Evolutionary conservation across 2,797 vertebrate species (phyloP).

Genomic region (Bradypus variegatus): DNA sequence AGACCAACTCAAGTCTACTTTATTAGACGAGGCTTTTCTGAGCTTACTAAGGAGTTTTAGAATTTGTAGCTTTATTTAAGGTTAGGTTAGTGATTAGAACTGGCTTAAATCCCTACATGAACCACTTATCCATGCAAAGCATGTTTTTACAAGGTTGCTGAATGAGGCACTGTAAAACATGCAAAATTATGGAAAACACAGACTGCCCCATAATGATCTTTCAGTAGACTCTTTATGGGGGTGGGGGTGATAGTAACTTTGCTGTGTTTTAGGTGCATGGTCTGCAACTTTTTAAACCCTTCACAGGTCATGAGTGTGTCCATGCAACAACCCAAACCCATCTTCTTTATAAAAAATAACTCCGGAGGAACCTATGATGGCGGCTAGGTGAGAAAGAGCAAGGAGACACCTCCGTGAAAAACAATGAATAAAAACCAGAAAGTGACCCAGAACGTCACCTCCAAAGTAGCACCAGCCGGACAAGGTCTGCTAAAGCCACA

Average conservation of each 20-base stretch:
- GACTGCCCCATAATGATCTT: background rate
- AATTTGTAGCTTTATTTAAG: background rate
- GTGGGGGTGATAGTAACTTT: background rate
- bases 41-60: background rate
- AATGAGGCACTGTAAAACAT: slow-evolving; percentile 12
- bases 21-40: background rate
- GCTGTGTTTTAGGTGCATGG: background rate
- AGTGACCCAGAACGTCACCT: too few species aligned
- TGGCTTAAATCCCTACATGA: background rate
- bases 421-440: too few species aligned
- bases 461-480: too few species aligned
- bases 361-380: too few species aligned
- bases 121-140: background rate
- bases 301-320: background rate
- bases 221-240: background rate
- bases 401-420: too few species aligned
- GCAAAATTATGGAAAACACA: background rate
- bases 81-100: background rate
- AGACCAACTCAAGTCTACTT: background rate
- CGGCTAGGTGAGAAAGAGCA: too few species aligned
- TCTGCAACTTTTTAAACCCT: background rate
- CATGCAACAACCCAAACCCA: background rate
- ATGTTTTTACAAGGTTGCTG: slow-evolving; percentile 13
- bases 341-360: background rate
- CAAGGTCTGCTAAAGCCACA: too few species aligned